Conservation (phyloP, 2,113 vertebrate species). For the Microcebus jonahi region DNA sequence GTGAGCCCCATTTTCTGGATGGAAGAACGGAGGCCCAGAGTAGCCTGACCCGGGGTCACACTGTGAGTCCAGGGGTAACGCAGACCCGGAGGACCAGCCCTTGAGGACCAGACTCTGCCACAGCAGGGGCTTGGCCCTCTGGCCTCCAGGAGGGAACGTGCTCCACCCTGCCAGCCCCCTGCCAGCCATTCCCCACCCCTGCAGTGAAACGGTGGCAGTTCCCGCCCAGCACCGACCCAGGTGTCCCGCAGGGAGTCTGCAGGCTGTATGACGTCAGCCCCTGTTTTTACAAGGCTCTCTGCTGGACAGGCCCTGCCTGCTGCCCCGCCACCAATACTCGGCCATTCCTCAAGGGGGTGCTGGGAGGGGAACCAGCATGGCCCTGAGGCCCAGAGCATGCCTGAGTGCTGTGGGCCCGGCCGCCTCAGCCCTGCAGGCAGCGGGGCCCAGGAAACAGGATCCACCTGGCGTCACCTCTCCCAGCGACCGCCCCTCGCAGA, state of each 20-base stretch:
- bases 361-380: background rate
- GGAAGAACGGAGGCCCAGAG: background rate
- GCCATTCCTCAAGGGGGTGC: background rate
- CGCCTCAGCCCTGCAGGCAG: background rate
- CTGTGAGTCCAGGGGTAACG: background rate
- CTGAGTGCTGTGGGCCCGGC: background rate
- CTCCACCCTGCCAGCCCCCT: background rate
- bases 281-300: background rate
- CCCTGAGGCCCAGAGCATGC: background rate
- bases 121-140: background rate
- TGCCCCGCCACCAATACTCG: rapidly evolving
- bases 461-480: background rate
- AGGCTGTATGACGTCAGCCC: background rate
- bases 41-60: background rate
- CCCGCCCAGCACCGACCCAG: background rate
- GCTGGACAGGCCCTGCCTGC: slow-evolving; percentile 12
- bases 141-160: background rate
- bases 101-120: background rate
- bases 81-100: background rate
- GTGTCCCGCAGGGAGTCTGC: background rate
- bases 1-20: background rate
- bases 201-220: background rate
- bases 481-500: background rate
- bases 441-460: background rate
- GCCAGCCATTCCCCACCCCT: background rate